Evolutionary conservation across 2,797 vertebrate species (phyloP).

Genomic region (Miichthys miiuy): DNA sequence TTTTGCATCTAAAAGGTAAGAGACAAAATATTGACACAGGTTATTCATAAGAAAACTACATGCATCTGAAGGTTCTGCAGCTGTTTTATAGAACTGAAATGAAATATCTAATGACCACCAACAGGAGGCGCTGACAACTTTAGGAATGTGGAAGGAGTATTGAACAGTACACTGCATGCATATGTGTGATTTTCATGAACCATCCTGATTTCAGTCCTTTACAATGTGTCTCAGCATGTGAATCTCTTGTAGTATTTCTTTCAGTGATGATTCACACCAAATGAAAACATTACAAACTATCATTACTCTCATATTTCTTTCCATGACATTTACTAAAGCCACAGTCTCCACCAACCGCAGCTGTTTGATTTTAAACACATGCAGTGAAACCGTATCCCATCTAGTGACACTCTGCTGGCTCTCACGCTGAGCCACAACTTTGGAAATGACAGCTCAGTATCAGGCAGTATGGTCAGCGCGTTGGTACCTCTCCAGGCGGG

Average conservation of each 20-base stretch:
- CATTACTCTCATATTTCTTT: constrained; percentile 9
- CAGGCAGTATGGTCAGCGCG: not conserved
- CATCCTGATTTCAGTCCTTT: not conserved
- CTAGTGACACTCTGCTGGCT: not conserved
- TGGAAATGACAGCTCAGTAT: not conserved
- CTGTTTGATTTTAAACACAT: constrained; percentile 17
- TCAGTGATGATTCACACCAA: constrained; percentile 4
- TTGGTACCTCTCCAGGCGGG: constrained; percentile 88
- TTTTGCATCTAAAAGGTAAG: constrained; percentile 84
- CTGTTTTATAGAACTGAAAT: not conserved
- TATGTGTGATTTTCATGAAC: not conserved
- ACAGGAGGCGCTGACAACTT: not conserved
- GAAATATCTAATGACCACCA: not conserved
- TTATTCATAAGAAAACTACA: constrained; percentile 7
- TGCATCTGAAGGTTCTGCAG: not conserved
- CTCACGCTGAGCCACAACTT: not conserved
- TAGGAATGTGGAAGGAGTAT: not conserved
- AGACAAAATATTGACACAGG: constrained; percentile 5
- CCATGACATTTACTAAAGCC: constrained; percentile 15
- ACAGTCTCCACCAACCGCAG: constrained; percentile 16
- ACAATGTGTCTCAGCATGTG: not conserved
- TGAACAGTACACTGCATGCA: not conserved
- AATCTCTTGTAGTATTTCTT: not conserved
- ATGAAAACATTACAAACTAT: not conserved
- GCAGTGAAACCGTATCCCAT: constrained; percentile 1